Evolutionary conservation across 2,113 vertebrate genomes (phyloP), one percentile per base, ranked within the genome.

Genomic region (Hippocampus comes): DNA sequence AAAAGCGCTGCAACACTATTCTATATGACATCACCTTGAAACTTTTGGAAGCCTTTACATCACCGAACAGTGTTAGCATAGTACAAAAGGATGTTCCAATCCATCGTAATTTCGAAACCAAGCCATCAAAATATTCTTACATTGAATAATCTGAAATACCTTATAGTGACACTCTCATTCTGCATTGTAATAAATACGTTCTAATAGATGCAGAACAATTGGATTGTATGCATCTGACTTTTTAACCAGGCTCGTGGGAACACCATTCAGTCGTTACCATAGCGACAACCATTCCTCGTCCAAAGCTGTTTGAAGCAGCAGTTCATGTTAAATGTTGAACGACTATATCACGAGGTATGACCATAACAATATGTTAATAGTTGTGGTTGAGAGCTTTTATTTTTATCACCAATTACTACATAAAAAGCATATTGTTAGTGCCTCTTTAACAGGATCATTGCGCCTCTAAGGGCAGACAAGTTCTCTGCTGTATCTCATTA

Each of bases 261-360:
- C 72, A 71, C 51, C 12, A 25, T n/a, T 43, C 71, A 73, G 59
- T 41, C 48, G 81, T 88, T 86, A 75, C 82, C 66, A 81, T 82
- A 11, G 86, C 25, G 30, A 83, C 80, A 78, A 71, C 72, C 74
- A 75, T 75, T 74, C 70, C 5, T 9, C 61, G 43, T 56, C 64
- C 27, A 46, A 34, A 10, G 25, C 12, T 46, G 38, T 71, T 38
- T 60, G 7, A 61, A 61, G 60, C 17, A 70, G 63, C n/a, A 46
- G n/a, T 60, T 51, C 18, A 43, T 18, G 25, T 68, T 30, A 9
- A 66, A 14, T 21, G n/a, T 68, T 41, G 15, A 66, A 10, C 15
- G 15, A 38, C 10, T 2, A 1, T 14, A 7, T 15, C 43, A 46
- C 9, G 10, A 53, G 51, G 7, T n/a, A n/a, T n/a, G 18, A 18